Evolutionary conservation across 1,140 invertebrate genomes (phyloP).

Genomic region (Brachionus calyciflorus): DNA sequence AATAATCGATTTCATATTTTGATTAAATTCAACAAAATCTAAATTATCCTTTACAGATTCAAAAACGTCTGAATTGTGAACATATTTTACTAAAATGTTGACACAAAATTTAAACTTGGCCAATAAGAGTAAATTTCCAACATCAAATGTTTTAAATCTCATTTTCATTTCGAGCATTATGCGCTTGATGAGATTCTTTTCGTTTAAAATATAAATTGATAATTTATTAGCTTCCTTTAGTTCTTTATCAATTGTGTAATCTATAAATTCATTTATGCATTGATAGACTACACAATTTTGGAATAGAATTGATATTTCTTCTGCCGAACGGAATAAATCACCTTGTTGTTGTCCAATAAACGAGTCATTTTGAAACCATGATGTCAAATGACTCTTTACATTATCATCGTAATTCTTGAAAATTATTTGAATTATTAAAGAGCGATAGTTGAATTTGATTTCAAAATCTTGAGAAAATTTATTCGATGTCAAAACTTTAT

Average conservation of each 20-base stretch:
- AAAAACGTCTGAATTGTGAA: not conserved
- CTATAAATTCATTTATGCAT: not conserved
- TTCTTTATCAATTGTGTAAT: not conserved
- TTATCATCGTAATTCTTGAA: not conserved
- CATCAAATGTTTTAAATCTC: not conserved
- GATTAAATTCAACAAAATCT: not conserved
- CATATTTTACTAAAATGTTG: not conserved
- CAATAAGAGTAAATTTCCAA: not conserved
- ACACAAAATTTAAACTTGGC: slow-evolving; percentile 30
- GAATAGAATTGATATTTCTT: not conserved
- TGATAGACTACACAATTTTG: not conserved
- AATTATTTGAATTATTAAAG: slow-evolving; percentile 13
- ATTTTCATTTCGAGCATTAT: not conserved
- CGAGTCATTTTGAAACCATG: not conserved
- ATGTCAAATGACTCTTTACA: not conserved
- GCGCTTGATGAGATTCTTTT: not conserved
- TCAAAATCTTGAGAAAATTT: not conserved
- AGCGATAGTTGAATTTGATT: not conserved
- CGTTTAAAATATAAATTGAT: not conserved
- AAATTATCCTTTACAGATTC: not conserved
- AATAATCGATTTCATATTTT: not conserved
- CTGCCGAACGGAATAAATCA: not conserved
- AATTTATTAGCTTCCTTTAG: not conserved
- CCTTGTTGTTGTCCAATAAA: slow-evolving; percentile 1
- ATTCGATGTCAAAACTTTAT: too few species aligned